Conservation (phyloP, 2,888 invertebrate species). For the Tipula helvola region DNA sequence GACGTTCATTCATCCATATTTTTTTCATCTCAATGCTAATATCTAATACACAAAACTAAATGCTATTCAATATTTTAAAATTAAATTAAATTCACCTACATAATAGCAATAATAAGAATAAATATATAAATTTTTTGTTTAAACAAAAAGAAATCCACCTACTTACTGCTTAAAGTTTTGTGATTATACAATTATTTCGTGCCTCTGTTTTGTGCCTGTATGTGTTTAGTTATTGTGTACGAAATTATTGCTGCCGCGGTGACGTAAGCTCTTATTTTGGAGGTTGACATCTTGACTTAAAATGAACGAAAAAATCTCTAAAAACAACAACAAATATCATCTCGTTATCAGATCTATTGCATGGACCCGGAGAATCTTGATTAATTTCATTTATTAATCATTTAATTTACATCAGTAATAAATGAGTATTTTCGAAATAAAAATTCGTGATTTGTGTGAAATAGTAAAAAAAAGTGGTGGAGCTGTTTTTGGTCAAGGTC, state of each 20-base stretch:
- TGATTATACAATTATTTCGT: background rate
- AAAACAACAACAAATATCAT: background rate
- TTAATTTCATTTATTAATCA: background rate
- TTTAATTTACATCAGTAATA: background rate
- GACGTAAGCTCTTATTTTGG: conserved; percentile 16
- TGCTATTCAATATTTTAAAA: background rate
- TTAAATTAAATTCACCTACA: background rate
- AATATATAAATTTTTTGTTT: background rate
- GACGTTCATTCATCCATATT: background rate
- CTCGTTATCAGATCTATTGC: background rate
- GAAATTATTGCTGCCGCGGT: conserved; percentile 10
- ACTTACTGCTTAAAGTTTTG: background rate
- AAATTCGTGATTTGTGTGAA: background rate
- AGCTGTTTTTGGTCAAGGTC: background rate
- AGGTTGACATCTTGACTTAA: conserved; percentile 7
- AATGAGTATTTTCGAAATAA: background rate
- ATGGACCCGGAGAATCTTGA: background rate
- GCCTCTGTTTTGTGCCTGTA: background rate
- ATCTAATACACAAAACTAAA: background rate
- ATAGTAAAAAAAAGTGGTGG: background rate
- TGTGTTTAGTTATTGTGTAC: background rate
- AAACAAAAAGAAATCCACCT: background rate
- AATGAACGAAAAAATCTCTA: background rate
- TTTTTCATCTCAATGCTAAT: background rate
- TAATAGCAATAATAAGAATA: background rate